phyloP scores from a whole-genome alignment of 2,888 invertebrate species.

The Drosophila hamatofila region DNA sequence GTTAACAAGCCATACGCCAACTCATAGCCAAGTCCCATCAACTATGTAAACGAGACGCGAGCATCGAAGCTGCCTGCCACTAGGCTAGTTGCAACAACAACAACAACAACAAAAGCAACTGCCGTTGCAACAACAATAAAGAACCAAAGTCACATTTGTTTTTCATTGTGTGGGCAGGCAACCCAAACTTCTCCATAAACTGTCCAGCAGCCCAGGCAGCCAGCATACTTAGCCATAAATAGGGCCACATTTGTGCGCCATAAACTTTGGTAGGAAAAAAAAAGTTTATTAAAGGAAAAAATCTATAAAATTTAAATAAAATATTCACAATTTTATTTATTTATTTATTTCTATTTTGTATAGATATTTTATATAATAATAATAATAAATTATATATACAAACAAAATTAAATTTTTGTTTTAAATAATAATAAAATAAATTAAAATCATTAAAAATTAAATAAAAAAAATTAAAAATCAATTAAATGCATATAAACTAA shows the following conservation, averaged over 20 bases:
- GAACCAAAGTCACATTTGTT: slow-evolving; percentile 50
- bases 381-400: too few species aligned
- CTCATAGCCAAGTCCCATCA: slow-evolving; percentile 60
- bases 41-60: slow-evolving; percentile 65
- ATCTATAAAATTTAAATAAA: not conserved
- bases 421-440: too few species aligned
- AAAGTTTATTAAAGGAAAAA: not conserved
- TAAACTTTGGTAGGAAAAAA: not conserved
- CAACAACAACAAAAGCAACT: slow-evolving; percentile 64
- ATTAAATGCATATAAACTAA: too few species aligned
- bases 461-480: too few species aligned
- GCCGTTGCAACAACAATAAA: slow-evolving; percentile 4
- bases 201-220: not conserved
- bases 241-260: not conserved
- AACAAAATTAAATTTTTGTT: too few species aligned
- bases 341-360: too few species aligned
- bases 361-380: too few species aligned
- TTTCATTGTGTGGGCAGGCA: slow-evolving; percentile 53
- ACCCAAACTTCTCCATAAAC: slow-evolving; percentile 10
- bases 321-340: not conserved
- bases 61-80: slow-evolving; percentile 9
- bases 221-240: slow-evolving; percentile 9
- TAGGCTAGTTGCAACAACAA: slow-evolving; percentile 27
- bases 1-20: slow-evolving; percentile 31
- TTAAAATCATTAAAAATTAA: too few species aligned